phyloP scores from a whole-genome alignment of 2,888 invertebrate species.

The Cheilosia pagana region DNA sequence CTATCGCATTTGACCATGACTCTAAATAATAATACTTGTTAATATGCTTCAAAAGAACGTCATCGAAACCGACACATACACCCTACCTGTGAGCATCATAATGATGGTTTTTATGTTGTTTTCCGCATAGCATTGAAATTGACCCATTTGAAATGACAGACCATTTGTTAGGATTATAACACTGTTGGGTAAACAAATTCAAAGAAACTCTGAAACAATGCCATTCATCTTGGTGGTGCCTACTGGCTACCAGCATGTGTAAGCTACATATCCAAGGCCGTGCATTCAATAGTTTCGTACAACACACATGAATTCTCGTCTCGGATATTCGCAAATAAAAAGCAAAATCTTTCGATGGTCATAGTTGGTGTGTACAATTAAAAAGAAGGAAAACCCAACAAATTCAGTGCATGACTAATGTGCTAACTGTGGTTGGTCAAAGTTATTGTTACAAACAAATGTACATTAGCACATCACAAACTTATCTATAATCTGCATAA shows the following conservation, averaged over 20 bases:
- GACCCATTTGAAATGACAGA: conserved; percentile 34
- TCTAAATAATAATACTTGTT: conserved; percentile 6
- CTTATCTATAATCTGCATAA: too few species aligned
- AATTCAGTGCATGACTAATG: conserved; percentile 21
- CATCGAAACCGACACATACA: conserved; percentile 30
- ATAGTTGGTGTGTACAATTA: conserved; percentile 10
- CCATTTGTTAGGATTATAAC: conserved; percentile 43
- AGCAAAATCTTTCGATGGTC: conserved; percentile 31
- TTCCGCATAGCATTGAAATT: conserved; percentile 43
- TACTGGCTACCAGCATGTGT: conserved; percentile 2
- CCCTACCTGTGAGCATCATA: not conserved
- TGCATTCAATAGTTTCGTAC: conserved; percentile 35
- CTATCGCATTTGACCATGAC: conserved; percentile 28
- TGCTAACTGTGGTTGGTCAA: conserved; percentile 16
- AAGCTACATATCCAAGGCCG: conserved; percentile 31
- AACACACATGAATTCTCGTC: conserved; percentile 42
- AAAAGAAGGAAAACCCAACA: conserved; percentile 4
- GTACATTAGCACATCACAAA: too few species aligned
- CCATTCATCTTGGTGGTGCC: conserved; percentile 1
- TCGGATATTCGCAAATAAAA: conserved; percentile 43
- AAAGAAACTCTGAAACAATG: conserved; percentile 26
- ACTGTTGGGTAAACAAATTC: conserved; percentile 38
- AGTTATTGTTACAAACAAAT: conserved; percentile 3
- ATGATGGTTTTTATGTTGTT: conserved; percentile 1
- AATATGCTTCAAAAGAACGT: conserved; percentile 18